These are phyloP conservation scores for Limenitis arthemis DNA, from an alignment of 2,888 invertebrate species.

Conservation along the genomic window DNA sequence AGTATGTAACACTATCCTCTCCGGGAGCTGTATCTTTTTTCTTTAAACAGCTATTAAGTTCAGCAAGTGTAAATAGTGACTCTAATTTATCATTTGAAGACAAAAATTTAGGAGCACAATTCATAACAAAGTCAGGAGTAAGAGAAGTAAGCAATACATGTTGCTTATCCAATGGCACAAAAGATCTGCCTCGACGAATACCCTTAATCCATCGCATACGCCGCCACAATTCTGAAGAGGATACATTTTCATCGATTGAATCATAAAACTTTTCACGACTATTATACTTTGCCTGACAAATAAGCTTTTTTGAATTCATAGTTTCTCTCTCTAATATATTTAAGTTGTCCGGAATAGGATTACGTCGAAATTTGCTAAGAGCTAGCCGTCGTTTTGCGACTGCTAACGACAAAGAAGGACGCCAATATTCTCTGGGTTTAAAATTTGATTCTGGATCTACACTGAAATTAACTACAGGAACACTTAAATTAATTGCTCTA, in stretches of 20 bases:
- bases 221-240: background rate
- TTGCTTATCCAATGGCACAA: background rate
- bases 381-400: constrained; percentile 14
- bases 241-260: background rate
- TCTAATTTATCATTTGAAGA: background rate
- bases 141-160: background rate
- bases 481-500: constrained; percentile 6
- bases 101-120: background rate
- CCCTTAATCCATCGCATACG: constrained; percentile 14
- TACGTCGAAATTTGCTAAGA: constrained; percentile 10
- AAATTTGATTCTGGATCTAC: constrained; percentile 1
- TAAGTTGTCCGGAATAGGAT: constrained; percentile 13
- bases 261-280: constrained; percentile 9
- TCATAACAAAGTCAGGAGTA: background rate
- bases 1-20: background rate
- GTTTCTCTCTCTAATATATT: constrained; percentile 6
- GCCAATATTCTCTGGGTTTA: too few relatives aligned
- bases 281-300: background rate
- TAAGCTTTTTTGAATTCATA: background rate
- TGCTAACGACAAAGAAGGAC: background rate
- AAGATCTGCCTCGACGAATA: background rate
- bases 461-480: constrained; percentile 8
- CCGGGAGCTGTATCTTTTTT: constrained; percentile 1
- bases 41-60: background rate
- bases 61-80: background rate